Base-by-base conservation (phyloP, 53 echinoderm and acorn worm genomes). In the Henricia sp. region DNA sequence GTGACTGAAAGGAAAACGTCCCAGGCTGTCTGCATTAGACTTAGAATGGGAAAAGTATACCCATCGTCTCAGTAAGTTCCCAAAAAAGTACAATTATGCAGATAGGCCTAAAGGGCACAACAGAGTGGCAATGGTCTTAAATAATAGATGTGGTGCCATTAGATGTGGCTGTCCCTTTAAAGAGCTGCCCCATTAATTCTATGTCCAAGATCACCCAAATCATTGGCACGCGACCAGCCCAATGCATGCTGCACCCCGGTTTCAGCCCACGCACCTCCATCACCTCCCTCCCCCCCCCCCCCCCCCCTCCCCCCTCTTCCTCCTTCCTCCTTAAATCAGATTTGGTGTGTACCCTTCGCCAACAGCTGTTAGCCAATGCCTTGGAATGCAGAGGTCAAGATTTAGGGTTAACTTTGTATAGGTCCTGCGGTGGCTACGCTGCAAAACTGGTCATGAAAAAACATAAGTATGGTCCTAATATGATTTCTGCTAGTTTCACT, bases 201-300 rank as follows among this genome's bases (percentile, higher is more conserved):
- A 6, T n/a, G 34, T 36, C 58, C 77, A n/a, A n/a, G n/a, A n/a
- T n/a, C n/a, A n/a, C 57, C 38, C 19, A n/a, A 59, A 58, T 52
- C 27, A 46, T 26, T 37, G 77, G 80, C 80, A 80, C 80, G 80
- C 80, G 80, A 80, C 80, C 48, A 44, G 23, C n/a, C n/a, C n/a
- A n/a, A n/a, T n/a, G n/a, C 62, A 64, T 80, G 80, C 80, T 80
- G 80, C 80, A 64, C 80, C 80, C n/a, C n/a, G n/a, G n/a, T n/a
- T n/a, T n/a, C n/a, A n/a, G n/a, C n/a, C n/a, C n/a, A n/a, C n/a
- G n/a, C n/a, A n/a, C n/a, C n/a, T n/a, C n/a, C 64, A 80, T 51
- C 28, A 20, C 32, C 36, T 19, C 16, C 16, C 25, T 23, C 33
- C 29, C 19, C 76, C 59, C 58, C 37, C 54, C 38, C 57, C n/a